These are phyloP conservation scores for Caenorhabditis sp. DNA, from an alignment of 2,888 invertebrate species.

Conservation along the genomic window DNA sequence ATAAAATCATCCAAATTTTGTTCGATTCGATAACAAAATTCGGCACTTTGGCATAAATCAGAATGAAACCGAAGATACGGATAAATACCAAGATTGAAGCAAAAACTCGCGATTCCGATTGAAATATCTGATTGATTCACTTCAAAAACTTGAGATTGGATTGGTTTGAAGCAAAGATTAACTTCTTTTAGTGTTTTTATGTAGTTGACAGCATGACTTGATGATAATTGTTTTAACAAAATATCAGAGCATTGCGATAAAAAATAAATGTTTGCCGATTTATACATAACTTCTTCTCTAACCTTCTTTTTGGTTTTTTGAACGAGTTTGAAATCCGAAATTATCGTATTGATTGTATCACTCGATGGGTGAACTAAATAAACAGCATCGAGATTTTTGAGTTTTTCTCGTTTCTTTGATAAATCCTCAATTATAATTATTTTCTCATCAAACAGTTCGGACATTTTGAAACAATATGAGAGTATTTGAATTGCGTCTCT, in stretches of 20 bases:
- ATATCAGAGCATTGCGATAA: constrained; percentile 10
- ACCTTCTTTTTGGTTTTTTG: constrained; percentile 2
- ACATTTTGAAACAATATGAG: constrained; percentile 12
- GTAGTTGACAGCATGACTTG: constrained; percentile 5
- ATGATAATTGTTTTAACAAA: constrained; percentile 8
- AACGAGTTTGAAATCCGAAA: constrained; percentile 13
- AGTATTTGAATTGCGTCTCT: constrained; percentile 12
- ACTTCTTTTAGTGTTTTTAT: constrained; percentile 18
- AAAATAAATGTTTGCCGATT: constrained; percentile 15
- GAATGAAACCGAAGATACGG: constrained; percentile 21
- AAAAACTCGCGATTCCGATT: constrained; percentile 16
- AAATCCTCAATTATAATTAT: constrained; percentile 28
- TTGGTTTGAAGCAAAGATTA: constrained; percentile 12
- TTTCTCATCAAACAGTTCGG: constrained; percentile 23
- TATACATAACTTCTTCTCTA: constrained; percentile 6
- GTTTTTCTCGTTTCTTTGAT: constrained; percentile 12
- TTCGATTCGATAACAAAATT: constrained; percentile 27
- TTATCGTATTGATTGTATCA: constrained; percentile 7
- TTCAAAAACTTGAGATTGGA: constrained; percentile 18
- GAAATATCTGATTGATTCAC: neutral
- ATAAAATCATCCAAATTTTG: constrained; percentile 19
- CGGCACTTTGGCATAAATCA: constrained; percentile 19
- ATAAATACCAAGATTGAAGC: constrained; percentile 7
- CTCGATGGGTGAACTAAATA: constrained; percentile 14
- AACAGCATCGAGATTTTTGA: constrained; percentile 24